Percentiles rank a stretch among this genome's conserved stretches.
These are phyloP conservation scores for Iguana delicatissima DNA, from an alignment of 2,797 vertebrate genomes.

Conservation along the genomic window DNA sequence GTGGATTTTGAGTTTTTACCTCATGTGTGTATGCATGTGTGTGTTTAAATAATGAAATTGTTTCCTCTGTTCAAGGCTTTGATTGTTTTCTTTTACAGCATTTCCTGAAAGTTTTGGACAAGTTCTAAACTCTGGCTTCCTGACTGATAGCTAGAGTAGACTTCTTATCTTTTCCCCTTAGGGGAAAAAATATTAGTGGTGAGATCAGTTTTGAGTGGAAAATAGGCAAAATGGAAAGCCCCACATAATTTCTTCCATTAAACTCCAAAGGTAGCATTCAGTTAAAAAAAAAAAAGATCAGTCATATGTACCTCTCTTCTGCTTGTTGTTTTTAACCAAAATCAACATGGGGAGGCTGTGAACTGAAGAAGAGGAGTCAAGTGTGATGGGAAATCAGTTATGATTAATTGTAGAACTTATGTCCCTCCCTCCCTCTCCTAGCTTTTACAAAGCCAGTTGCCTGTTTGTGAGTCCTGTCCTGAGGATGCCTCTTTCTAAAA, in stretches of 20 bases:
- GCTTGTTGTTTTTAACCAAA: neutral
- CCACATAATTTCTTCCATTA: neutral
- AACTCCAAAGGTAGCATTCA: neutral
- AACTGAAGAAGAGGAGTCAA: neutral
- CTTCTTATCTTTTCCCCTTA: neutral
- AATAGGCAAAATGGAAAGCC: neutral
- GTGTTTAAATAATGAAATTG: neutral
- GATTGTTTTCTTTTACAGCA: neutral
- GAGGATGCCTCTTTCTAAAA: too few relatives aligned
- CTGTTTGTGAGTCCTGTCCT: too few relatives aligned
- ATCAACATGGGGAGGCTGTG: neutral
- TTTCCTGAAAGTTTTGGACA: slow-evolving; percentile 32
- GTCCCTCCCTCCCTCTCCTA: too few relatives aligned
- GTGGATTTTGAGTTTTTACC: too few relatives aligned
- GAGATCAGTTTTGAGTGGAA: fast-evolving
- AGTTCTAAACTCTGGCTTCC: neutral
- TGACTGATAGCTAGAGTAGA: neutral
- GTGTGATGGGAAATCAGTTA: neutral
- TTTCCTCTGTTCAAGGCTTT: slow-evolving; percentile 9
- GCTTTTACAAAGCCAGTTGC: too few relatives aligned
- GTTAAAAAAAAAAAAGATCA: neutral
- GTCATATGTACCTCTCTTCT: neutral
- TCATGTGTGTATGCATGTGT: too few relatives aligned
- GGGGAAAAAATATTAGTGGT: neutral
- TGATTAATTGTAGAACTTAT: neutral